A percentile compares a stretch with the other conserved stretches of the same genome.
Conservation (phyloP, 2,797 vertebrate genomes). For the Phataginus tetradactyla region DNA sequence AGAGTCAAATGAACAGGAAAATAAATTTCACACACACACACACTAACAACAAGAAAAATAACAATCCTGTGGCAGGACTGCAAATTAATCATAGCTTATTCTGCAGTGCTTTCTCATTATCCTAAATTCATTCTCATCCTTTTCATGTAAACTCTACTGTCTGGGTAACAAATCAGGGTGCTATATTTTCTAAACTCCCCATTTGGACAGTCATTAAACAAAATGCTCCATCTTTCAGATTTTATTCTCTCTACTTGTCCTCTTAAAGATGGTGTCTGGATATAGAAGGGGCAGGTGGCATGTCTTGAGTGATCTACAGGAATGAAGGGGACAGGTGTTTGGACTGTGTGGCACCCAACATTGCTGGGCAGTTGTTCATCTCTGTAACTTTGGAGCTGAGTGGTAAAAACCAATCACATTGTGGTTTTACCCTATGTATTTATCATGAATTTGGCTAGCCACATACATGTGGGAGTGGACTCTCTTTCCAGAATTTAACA, state of each 20-base stretch:
- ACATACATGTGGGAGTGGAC: not conserved
- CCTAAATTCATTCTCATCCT: not conserved
- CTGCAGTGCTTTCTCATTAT: not conserved
- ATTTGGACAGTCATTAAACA: not conserved
- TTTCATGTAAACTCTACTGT: not conserved
- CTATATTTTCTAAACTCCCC: not conserved
- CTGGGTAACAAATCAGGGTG: not conserved
- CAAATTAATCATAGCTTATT: not conserved
- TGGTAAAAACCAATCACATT: fast-evolving
- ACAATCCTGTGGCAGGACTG: not conserved
- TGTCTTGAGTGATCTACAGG: not conserved
- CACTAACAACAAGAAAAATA: not conserved
- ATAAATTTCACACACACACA: not conserved
- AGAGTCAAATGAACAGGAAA: not conserved
- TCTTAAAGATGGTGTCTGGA: not conserved
- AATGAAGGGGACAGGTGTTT: fast-evolving
- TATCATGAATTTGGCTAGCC: not conserved
- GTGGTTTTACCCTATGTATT: not conserved
- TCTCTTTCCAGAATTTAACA: not conserved
- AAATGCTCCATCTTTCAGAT: not conserved
- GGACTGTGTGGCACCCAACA: fast-evolving
- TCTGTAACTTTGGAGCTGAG: not conserved
- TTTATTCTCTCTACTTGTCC: not conserved
- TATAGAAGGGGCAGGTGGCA: too few species aligned
- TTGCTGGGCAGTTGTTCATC: not conserved